Evolutionary conservation across 2,888 invertebrate species (phyloP).

Genomic region (Acanthosepion pharaonis): DNA sequence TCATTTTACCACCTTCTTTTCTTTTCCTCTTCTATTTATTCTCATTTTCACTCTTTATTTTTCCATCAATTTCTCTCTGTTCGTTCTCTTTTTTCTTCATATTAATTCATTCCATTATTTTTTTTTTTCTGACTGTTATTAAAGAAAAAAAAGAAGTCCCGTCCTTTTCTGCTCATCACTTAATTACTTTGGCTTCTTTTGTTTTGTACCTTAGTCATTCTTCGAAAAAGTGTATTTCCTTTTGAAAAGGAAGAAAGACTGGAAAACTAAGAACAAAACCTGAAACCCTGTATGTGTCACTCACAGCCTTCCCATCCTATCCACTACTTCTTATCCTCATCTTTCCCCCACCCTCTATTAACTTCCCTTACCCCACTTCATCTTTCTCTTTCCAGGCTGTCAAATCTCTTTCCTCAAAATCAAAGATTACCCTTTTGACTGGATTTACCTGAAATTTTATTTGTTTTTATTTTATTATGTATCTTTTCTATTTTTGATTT

Average conservation of each 20-base stretch:
- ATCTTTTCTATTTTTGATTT: background rate
- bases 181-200: background rate
- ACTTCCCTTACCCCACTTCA: background rate
- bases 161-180: background rate
- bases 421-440: background rate
- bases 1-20: background rate
- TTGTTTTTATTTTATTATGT: too few relatives aligned
- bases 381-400: background rate
- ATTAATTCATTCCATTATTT: too few relatives aligned
- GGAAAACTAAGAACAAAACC: background rate
- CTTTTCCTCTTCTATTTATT: background rate
- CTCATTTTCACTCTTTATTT: background rate
- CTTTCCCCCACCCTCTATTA: too few relatives aligned
- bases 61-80: too few relatives aligned
- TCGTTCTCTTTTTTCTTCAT: too few relatives aligned
- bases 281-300: background rate
- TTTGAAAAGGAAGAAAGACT: background rate
- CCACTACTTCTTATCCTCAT: too few relatives aligned
- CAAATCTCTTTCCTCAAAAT: background rate
- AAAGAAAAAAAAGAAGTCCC: too few relatives aligned
- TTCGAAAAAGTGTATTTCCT: background rate
- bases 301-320: background rate
- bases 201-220: background rate
- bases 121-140: too few relatives aligned
- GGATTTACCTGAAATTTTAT: background rate